Base-by-base conservation (phyloP, 1,140 invertebrate species). In the Philaenus spumarius region DNA sequence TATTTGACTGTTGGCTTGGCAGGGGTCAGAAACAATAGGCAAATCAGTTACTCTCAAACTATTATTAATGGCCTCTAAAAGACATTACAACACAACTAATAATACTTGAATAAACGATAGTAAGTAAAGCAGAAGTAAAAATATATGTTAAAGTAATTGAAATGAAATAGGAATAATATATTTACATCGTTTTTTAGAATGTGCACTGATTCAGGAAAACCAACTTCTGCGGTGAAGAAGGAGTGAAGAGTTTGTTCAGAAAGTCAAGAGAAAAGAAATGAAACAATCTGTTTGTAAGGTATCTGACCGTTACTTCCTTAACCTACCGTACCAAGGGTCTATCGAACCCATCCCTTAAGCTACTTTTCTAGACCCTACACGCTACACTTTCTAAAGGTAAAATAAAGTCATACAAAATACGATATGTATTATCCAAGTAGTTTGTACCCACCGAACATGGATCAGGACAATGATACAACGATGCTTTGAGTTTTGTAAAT, bases 341-440 rank as follows among this genome's bases (percentile, higher is more conserved):
- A 30, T 30, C n/a, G 9, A 30, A 30, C 26, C 26, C 26, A 30
- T 30, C 26, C 26, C 26, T 30, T 30, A 30, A 30, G 9, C 26
- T 30, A 30, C 26, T 30, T 35, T 23, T 53, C 50, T 53, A 30
- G 35, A 53, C 20, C 50, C 50, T 53, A 53, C 35, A 14, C 48
- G 30, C 50, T 53, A 53, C 35, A 37, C 50, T 53, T 37, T 53
- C 50, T 53, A 53, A 53, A 37, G 50, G 24, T 53, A 53, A 53
- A 53, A 53, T 53, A 53, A 53, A 37, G 30, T 30, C 30, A 53
- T 53, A 53, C 50, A 53, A 53, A 53, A 53, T 53, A 53, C 50
- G 50, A 53, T 53, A 53, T 53, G 50, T 53, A 53, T 51, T 37
- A 53, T 53, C 50, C 50, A 53, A 53, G 50, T 53, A 37, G 22